Evolutionary conservation across 2,113 vertebrate genomes (phyloP).

Genomic region (Indri indri): DNA sequence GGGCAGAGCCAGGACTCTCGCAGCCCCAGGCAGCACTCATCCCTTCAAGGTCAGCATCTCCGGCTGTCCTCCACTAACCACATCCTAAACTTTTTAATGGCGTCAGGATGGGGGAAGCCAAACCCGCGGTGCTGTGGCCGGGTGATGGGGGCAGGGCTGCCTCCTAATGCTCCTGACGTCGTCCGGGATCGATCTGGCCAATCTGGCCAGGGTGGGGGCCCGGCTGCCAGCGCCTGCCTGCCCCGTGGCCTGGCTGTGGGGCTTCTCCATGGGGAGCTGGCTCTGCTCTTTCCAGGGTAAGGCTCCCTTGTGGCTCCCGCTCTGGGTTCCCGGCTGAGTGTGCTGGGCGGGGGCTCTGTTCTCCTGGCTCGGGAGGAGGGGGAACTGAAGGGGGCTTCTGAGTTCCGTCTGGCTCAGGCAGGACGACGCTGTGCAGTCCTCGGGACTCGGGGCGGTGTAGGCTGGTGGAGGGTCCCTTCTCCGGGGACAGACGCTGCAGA

Average conservation of each 20-base stretch:
- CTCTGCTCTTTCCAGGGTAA: slow-evolving; percentile 69
- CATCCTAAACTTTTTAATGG: slow-evolving; percentile 65
- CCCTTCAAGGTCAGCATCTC: slow-evolving; percentile 8
- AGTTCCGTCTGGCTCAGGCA: background rate
- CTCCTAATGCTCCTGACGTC: background rate
- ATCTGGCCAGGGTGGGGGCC: background rate
- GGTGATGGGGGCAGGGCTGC: background rate
- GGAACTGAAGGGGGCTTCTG: background rate
- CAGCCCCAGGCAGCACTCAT: background rate
- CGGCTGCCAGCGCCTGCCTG: background rate
- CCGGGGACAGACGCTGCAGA: background rate
- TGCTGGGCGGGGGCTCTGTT: background rate
- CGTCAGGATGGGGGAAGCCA: slow-evolving; percentile 34
- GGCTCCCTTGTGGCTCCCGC: rapidly evolving
- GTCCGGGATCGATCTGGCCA: background rate
- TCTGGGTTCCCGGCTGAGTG: background rate
- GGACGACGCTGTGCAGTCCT: background rate
- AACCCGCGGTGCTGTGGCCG: background rate
- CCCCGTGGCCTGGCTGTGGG: background rate
- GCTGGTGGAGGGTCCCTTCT: background rate
- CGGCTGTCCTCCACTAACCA: background rate
- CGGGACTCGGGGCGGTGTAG: background rate
- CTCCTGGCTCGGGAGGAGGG: background rate
- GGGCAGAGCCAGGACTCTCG: background rate
- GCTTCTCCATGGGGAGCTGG: slow-evolving; percentile 67